Base-by-base conservation (phyloP, 92 coral and sea anemone species). In the Phenganax stokvisi region DNA sequence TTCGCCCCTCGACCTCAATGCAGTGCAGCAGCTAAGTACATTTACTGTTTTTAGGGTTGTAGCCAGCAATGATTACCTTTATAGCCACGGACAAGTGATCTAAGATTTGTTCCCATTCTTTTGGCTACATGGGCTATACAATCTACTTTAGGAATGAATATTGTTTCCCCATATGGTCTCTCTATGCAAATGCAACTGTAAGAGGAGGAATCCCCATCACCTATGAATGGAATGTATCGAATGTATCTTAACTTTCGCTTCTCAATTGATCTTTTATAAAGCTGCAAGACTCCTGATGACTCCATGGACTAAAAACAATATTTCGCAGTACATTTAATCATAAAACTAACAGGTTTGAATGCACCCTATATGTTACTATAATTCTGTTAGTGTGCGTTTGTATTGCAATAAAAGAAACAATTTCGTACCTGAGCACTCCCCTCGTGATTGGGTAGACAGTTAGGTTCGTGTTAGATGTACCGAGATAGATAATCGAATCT, bases 121-220 rank as follows among this genome's bases (percentile, higher is more conserved):
- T 84, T 58, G 0, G 83, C 87, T 16, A 90, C 87, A 69, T 90
- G 93, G 3, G 82, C 58, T 2, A 90, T 61, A 30, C 93, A 90
- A 20, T 88, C 91, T 29, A 87, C 91, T 59, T 90, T 90, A 4
- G 91, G 89, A 5, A 90, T 90, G 78, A 10, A 88, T 5, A 84
- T 85, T 9, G 88, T 74, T 27, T 86, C 86, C 7, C 90, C 89
- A 81, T 90, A 90, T 0, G 90, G 93, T 30, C 81, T 81, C 10
- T 57, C 77, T 17, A 83, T 65, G 9, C 60, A 72, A 28, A 73
- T 68, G n/a, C 69, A 80, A 12, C 81, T 87, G 28, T 85, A 82
- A 28, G 90, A 85, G 73, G 86, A 87, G 4, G 88, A 87, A 87
- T 90, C 88, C 3, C 93, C 85, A 71, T 83, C 70, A 17, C 70